Evolutionary conservation across 2,113 vertebrate genomes (phyloP).

Genomic region (Pterocles burchelli): DNA sequence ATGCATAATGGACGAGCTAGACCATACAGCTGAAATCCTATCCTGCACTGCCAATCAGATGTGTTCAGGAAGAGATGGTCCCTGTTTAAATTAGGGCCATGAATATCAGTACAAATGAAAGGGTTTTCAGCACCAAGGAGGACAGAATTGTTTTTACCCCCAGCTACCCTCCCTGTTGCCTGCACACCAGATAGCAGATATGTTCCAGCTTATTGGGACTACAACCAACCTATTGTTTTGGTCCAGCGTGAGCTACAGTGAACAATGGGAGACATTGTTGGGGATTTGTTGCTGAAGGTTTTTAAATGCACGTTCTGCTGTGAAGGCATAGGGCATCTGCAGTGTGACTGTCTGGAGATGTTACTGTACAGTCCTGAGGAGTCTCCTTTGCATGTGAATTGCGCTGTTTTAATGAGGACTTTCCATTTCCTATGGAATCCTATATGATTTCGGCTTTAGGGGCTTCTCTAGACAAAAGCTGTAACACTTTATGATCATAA

Average conservation of each 20-base stretch:
- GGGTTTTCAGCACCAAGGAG: constrained; percentile 63
- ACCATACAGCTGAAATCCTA: neutral
- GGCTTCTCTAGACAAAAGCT: neutral
- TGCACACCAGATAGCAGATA: constrained; percentile 20
- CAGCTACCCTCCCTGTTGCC: constrained; percentile 35
- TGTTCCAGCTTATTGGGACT: constrained; percentile 23
- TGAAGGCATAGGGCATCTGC: neutral
- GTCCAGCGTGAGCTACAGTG: neutral
- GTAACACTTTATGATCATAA: neutral
- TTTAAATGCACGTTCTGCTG: neutral
- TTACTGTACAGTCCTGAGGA: neutral
- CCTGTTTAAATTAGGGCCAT: neutral
- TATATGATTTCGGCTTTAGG: neutral
- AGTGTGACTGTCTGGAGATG: neutral
- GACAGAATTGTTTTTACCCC: constrained; percentile 44
- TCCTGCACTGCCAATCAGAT: neutral
- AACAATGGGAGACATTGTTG: constrained; percentile 52
- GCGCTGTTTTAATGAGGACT: neutral
- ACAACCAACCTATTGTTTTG: constrained; percentile 55
- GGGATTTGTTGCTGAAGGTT: neutral
- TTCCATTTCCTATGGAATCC: neutral
- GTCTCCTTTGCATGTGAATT: neutral
- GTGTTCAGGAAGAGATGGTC: neutral
- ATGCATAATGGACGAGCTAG: neutral
- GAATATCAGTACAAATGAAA: neutral